phyloP scores from a whole-genome alignment of 1,140 invertebrate species.

The Reticulitermes speratus region DNA sequence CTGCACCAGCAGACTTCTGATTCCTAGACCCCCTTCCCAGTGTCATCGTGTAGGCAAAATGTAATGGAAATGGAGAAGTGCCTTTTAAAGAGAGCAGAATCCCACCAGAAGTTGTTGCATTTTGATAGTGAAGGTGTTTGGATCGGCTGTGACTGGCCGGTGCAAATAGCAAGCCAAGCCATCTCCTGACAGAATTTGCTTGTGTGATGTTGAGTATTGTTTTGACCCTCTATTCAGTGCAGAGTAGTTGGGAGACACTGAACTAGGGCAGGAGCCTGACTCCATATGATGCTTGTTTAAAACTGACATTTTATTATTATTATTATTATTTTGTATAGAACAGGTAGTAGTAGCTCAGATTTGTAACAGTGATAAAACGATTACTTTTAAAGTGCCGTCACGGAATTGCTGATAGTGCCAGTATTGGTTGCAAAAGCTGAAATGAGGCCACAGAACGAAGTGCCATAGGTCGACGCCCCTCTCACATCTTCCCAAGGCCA shows the following conservation, averaged over 20 bases:
- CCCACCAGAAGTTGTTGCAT: neutral
- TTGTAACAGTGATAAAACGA: no score
- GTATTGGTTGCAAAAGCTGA: no score
- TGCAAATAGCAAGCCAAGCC: neutral
- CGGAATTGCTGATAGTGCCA: no score
- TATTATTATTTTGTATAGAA: no score
- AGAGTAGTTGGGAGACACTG: neutral
- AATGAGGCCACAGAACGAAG: no score
- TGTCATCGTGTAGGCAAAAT: conserved; percentile 31
- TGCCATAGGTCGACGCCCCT: no score
- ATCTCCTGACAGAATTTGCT: conserved; percentile 17
- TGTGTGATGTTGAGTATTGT: neutral
- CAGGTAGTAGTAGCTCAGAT: no score
- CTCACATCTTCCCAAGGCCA: no score
- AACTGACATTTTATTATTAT: no score
- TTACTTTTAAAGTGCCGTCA: no score
- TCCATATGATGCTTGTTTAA: no score
- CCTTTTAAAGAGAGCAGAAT: conserved; percentile 19
- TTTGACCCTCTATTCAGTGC: neutral
- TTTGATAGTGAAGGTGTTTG: neutral
- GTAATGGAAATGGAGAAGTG: conserved; percentile 20
- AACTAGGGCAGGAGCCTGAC: neutral
- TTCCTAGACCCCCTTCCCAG: conserved; percentile 33
- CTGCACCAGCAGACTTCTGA: conserved; percentile 23
- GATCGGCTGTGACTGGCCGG: neutral